Evolutionary conservation across 2,113 vertebrate genomes (phyloP).

Genomic region (Toxostoma redivivum): DNA sequence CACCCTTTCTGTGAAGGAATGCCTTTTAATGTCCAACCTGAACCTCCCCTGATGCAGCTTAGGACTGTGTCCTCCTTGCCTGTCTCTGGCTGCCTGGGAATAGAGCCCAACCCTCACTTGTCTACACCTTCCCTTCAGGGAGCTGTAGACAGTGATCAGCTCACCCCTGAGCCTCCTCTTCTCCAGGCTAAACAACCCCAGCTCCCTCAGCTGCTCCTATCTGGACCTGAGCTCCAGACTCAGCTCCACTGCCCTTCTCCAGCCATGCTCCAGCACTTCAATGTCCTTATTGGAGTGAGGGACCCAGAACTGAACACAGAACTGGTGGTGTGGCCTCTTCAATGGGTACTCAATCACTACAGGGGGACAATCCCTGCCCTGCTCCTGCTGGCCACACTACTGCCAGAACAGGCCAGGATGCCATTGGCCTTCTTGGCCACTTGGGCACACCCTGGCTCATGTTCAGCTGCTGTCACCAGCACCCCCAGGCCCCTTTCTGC

Average conservation of each 20-base stretch:
- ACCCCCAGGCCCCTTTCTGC: not conserved
- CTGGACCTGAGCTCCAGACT: not conserved
- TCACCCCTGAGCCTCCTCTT: not conserved
- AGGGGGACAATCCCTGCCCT: not conserved
- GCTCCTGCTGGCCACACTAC: not conserved
- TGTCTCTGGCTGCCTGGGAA: too few relatives aligned
- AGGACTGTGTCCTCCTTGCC: not conserved
- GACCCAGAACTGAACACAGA: accelerated
- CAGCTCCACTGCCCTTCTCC: not conserved
- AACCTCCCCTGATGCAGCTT: not conserved
- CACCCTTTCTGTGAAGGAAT: not conserved
- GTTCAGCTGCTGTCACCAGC: not conserved
- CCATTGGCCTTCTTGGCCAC: not conserved
- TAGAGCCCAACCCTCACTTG: not conserved
- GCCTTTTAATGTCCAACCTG: not conserved
- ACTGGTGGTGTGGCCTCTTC: not conserved
- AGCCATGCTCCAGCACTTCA: not conserved
- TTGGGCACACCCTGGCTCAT: not conserved
- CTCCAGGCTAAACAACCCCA: not conserved
- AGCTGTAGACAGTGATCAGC: not conserved
- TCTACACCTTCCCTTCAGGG: not conserved
- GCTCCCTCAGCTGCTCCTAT: not conserved
- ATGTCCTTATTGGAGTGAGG: not conserved
- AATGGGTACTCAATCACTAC: too few relatives aligned
- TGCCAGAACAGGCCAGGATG: not conserved